These are phyloP conservation scores for Euborellia annulipes DNA, from an alignment of 1,140 invertebrate genomes.

Conservation along the genomic window DNA sequence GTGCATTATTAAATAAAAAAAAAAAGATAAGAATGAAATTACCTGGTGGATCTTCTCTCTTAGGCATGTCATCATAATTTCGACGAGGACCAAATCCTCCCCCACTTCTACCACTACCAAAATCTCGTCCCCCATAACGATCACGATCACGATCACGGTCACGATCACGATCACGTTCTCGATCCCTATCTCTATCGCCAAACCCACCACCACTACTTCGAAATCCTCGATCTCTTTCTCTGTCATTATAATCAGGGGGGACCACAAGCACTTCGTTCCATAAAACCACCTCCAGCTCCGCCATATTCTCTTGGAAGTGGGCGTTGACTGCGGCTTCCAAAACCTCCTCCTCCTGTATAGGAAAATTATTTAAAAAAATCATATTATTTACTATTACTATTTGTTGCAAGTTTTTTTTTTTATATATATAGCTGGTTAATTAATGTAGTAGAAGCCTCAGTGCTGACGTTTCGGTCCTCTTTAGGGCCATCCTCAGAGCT, in stretches of 20 bases:
- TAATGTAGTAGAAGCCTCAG: no score
- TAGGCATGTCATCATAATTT: slow-evolving; percentile 20
- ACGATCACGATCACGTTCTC: slow-evolving; percentile 11
- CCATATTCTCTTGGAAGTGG: slow-evolving; percentile 17
- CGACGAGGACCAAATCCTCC: slow-evolving; percentile 23
- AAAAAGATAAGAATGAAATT: slow-evolving; percentile 7
- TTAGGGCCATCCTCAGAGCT: no score
- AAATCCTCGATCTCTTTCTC: slow-evolving; percentile 18
- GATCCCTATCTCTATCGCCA: not conserved
- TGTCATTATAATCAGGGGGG: slow-evolving; percentile 7
- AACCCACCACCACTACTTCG: slow-evolving; percentile 15
- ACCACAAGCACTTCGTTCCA: slow-evolving; percentile 12
- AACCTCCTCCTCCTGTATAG: no score
- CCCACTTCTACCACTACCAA: slow-evolving; percentile 22
- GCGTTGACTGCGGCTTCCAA: not conserved
- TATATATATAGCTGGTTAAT: no score
- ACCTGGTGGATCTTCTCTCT: slow-evolving; percentile 9
- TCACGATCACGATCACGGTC: slow-evolving; percentile 14
- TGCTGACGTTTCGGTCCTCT: no score
- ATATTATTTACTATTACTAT: no score
- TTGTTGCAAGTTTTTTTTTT: no score
- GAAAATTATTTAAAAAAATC: no score
- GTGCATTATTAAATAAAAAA: not conserved
- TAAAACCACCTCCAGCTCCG: slow-evolving; percentile 17
- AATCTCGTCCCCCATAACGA: slow-evolving; percentile 17